phyloP scores from a whole-genome alignment of 2,113 vertebrate genomes.

The Myanophis thanlyinensis region DNA sequence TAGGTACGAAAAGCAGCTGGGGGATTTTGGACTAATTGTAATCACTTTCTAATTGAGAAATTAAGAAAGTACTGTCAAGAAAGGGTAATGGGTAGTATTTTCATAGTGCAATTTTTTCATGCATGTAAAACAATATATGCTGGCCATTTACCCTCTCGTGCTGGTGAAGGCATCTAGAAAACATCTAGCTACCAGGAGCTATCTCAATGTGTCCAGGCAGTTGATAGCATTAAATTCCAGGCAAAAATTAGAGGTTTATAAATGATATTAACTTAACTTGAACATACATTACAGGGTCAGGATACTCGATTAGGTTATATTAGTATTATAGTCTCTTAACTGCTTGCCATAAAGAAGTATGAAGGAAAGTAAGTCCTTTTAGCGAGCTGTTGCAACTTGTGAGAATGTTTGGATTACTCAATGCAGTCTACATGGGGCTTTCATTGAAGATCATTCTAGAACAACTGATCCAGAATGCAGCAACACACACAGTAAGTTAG shows the following conservation, averaged over 20 bases:
- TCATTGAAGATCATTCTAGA: not conserved
- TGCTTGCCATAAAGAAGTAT: not conserved
- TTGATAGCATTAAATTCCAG: not conserved
- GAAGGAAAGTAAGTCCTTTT: not conserved
- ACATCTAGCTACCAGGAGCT: not conserved
- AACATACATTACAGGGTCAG: not conserved
- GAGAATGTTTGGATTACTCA: not conserved
- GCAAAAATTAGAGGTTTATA: not conserved
- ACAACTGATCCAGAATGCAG: too few relatives aligned
- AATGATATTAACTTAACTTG: not conserved
- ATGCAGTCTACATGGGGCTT: too few relatives aligned
- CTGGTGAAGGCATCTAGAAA: not conserved
- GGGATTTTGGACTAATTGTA: not conserved
- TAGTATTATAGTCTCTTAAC: not conserved
- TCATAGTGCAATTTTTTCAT: not conserved
- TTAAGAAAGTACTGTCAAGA: not conserved
- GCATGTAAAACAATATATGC: not conserved
- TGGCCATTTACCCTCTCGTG: not conserved
- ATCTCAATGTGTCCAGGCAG: not conserved
- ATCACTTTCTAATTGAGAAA: not conserved
- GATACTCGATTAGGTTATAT: not conserved
- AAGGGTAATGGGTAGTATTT: not conserved
- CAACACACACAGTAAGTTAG: too few relatives aligned
- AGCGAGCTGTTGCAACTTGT: not conserved
- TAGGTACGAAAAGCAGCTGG: not conserved